Base-by-base conservation (phyloP, 2,888 invertebrate species). In the Lepidonotus clava region DNA sequence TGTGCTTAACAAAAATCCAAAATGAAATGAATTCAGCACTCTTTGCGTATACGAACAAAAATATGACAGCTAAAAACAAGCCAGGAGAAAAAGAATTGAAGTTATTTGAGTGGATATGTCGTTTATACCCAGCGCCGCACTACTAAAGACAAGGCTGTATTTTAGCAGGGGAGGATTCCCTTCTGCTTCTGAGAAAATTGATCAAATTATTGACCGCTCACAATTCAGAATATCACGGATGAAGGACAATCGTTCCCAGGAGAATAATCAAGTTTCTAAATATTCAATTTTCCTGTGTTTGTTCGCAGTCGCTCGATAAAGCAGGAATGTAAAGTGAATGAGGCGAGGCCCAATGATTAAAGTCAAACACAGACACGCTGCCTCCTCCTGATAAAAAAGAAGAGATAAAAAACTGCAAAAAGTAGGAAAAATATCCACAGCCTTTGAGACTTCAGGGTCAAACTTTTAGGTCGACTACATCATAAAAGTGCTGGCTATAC, bases 261-360 rank as follows among this genome's bases (percentile, higher is more conserved):
- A n/a, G 61, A 61, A 61, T 61, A 61, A 61, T 61, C 61, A 61
- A 18, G 61, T 61, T 61, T 61, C 61, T 61, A 61, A 61, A 61
- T 61, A 61, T 61, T 61, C 61, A 61, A 61, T 61, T 61, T 61
- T 61, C 28, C 24, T 24, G 28, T 61, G 61, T 61, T 61, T 61
- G 61, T 61, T 61, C 61, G 11, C 28, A n/a, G 28, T 61, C 24
- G 61, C 28, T 61, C 61, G 5, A 24, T 24, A 28, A 24, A 61
- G 61, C 61, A 61, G 5, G 61, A 1, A 28, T 2, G 24, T 18
- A 24, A 32, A n/a, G 56, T 56, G 56, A n/a, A 24, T 61, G 61
- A 0, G 61, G 24, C 4, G 2, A 24, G 28, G 21, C 21, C 11
- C 21, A 32, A 61, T 61, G 61, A 61, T 61, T 61, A 61, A 61